Percentiles rank a stretch among this genome's conserved stretches.
Conservation (phyloP, 2,888 invertebrate species). For the Noctuana brunneofusca region DNA sequence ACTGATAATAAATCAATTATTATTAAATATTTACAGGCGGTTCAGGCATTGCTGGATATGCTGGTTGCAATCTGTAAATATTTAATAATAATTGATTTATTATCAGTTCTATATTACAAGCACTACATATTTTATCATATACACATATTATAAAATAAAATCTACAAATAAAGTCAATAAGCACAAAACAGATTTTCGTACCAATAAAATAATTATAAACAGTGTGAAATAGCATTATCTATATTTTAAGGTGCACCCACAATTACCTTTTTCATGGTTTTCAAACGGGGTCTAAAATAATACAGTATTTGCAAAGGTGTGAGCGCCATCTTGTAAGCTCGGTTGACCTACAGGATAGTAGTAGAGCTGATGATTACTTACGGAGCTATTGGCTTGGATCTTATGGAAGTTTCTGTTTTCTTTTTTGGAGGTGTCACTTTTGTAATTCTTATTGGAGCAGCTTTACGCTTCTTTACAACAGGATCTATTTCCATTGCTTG, state of each 20-base stretch:
- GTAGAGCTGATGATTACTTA: conserved; percentile 41
- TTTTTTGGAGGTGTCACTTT: conserved; percentile 47
- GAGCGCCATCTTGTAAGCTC: too few relatives aligned
- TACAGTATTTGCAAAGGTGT: too few relatives aligned
- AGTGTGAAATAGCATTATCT: too few relatives aligned
- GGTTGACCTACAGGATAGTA: not conserved
- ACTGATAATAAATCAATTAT: not conserved
- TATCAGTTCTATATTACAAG: too few relatives aligned
- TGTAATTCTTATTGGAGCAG: conserved; percentile 39
- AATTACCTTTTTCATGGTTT: too few relatives aligned
- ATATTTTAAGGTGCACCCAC: too few relatives aligned
- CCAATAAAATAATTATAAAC: too few relatives aligned
- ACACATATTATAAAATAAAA: too few relatives aligned
- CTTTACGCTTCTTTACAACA: conserved; percentile 44
- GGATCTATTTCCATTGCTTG: conserved; percentile 58
- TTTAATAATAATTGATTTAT: not conserved
- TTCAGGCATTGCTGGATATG: conserved; percentile 42
- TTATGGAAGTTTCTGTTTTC: conserved; percentile 43
- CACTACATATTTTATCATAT: too few relatives aligned
- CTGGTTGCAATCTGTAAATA: conserved; percentile 34
- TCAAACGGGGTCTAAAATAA: too few relatives aligned
- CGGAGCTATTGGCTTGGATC: conserved; percentile 43
- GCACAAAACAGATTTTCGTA: too few relatives aligned
- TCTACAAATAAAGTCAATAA: too few relatives aligned
- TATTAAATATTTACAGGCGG: conserved; percentile 29